Percentiles rank a stretch among this genome's conserved stretches.
Evolutionary conservation across 2,797 vertebrate species (phyloP).

Genomic region (Cossypha dichroa): DNA sequence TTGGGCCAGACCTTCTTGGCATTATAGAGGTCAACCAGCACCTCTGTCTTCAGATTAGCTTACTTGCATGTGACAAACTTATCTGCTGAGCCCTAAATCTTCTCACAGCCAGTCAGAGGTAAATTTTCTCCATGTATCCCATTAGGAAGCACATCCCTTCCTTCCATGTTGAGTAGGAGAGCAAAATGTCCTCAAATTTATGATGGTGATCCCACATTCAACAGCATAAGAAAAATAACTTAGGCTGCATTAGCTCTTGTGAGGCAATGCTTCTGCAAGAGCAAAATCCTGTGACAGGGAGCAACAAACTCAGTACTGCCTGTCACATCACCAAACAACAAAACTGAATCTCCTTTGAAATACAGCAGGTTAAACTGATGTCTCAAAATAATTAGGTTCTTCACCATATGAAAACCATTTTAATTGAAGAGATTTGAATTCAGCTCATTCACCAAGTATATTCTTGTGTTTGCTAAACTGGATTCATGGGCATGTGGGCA

Average conservation of each 20-base stretch:
- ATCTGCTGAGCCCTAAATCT: neutral
- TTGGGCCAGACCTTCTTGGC: neutral
- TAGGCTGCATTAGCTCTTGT: neutral
- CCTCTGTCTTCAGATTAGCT: neutral
- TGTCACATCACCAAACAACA: neutral
- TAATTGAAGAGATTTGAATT: neutral
- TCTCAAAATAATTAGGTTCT: neutral
- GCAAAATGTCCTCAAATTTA: neutral
- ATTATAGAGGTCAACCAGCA: neutral
- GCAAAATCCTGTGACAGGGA: neutral
- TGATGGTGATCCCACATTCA: neutral
- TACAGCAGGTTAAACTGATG: neutral
- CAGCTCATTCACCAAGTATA: neutral
- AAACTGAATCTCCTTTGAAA: neutral
- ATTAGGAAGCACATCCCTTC: neutral
- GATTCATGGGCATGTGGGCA: rapidly evolving
- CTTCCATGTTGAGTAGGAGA: neutral
- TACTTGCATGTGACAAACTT: neutral
- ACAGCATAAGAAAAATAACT: neutral
- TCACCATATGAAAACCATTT: neutral
- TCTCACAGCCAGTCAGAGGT: neutral
- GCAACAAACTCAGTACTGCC: neutral
- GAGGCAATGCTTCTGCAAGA: neutral
- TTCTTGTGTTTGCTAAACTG: neutral
- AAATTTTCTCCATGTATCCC: neutral